These are phyloP conservation scores for Amblyjoppa fuscipennis DNA, from an alignment of 2,888 invertebrate genomes.

Conservation along the genomic window DNA sequence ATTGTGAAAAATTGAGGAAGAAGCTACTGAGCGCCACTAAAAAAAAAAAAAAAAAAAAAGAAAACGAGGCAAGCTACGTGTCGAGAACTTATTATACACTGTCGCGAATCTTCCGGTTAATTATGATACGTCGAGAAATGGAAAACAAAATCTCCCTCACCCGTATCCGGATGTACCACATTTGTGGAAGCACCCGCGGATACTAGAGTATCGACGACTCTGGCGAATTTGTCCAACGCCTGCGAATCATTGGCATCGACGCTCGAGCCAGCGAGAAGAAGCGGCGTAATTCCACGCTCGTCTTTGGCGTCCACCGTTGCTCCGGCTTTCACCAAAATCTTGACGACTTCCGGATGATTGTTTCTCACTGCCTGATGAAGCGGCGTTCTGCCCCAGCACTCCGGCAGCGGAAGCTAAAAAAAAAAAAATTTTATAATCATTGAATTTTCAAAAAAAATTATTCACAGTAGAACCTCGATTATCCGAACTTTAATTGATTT, in stretches of 20 bases:
- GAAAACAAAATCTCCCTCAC: constrained; percentile 56
- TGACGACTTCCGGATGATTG: constrained; percentile 81
- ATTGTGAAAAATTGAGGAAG: constrained; percentile 32
- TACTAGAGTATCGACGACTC: constrained; percentile 81
- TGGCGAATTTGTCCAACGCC: constrained; percentile 77
- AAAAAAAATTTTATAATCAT: constrained; percentile 46
- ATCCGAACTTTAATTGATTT: too few species aligned
- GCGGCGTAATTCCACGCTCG: constrained; percentile 82
- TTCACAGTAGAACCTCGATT: too few species aligned
- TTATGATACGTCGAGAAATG: background rate
- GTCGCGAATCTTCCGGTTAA: background rate
- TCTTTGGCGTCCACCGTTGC: constrained; percentile 82
- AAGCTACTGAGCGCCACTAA: background rate
- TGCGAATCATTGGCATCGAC: constrained; percentile 71
- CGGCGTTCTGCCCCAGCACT: constrained; percentile 82
- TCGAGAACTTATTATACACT: background rate
- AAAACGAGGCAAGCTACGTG: background rate
- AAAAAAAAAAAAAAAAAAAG: background rate
- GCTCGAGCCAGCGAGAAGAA: constrained; percentile 82
- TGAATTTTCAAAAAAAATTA: background rate
- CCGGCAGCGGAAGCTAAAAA: constrained; percentile 80
- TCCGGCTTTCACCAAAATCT: constrained; percentile 78
- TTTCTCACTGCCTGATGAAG: constrained; percentile 84
- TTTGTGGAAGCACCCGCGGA: constrained; percentile 72
- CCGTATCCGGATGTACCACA: constrained; percentile 72